Conservation (phyloP, 2,888 invertebrate genomes). For the Pterostichus madidus region DNA sequence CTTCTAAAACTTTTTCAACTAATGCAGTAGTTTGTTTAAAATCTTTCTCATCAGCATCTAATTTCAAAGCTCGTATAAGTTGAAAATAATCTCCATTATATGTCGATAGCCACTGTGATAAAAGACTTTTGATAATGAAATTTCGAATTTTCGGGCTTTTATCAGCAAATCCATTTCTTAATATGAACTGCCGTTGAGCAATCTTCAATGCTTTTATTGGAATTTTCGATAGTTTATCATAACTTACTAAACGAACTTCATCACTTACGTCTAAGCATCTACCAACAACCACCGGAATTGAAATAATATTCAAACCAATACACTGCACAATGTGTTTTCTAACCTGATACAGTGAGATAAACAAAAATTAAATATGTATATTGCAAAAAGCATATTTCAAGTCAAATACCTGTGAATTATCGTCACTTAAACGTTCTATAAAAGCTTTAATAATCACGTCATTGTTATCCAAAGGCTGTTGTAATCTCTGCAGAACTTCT, state of each 20-base stretch:
- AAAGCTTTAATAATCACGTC: slow-evolving; percentile 89
- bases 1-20: slow-evolving; percentile 78
- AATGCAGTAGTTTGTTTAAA: slow-evolving; percentile 81
- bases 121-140: slow-evolving; percentile 78
- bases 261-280: slow-evolving; percentile 89
- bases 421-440: slow-evolving; percentile 85
- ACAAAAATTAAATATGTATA: not conserved
- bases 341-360: slow-evolving; percentile 29
- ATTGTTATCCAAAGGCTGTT: slow-evolving; percentile 86
- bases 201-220: slow-evolving; percentile 79
- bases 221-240: slow-evolving; percentile 71
- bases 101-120: slow-evolving; percentile 88
- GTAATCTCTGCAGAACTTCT: slow-evolving; percentile 87
- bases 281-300: slow-evolving; percentile 77
- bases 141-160: slow-evolving; percentile 78
- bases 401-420: slow-evolving; percentile 82
- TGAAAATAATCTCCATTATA: slow-evolving; percentile 85
- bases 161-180: slow-evolving; percentile 84
- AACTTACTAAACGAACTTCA: slow-evolving; percentile 83
- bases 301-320: slow-evolving; percentile 70
- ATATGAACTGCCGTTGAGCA: slow-evolving; percentile 81
- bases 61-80: slow-evolving; percentile 85
- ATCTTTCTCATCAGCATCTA: slow-evolving; percentile 84
- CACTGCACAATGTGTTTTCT: slow-evolving; percentile 70
- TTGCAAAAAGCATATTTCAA: slow-evolving; percentile 27